A percentile compares a stretch with the other conserved stretches of the same genome.
Conservation (phyloP, 2,888 invertebrate species). For the Thecocarcelia acutangulata region DNA sequence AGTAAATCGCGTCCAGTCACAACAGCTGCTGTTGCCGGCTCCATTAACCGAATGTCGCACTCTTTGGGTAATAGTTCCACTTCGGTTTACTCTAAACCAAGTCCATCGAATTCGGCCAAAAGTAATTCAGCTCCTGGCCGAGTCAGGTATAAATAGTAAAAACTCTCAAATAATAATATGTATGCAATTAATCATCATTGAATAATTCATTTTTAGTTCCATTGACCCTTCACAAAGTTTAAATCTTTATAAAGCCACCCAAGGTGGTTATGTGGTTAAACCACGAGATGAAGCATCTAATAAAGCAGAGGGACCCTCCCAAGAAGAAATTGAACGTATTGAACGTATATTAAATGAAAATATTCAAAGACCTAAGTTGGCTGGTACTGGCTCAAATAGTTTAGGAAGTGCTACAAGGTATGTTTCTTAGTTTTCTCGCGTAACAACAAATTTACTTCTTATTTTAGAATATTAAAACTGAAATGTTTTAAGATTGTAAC, state of each 20-base stretch:
- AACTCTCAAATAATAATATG: neutral
- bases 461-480: neutral
- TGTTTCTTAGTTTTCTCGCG: conserved; percentile 54
- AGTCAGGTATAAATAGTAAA: conserved; percentile 75
- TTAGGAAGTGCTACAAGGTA: conserved; percentile 82
- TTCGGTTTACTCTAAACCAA: conserved; percentile 81
- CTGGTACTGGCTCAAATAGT: conserved; percentile 82
- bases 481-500: no score
- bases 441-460: conserved; percentile 3
- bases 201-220: conserved; percentile 74
- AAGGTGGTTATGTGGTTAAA: conserved; percentile 85
- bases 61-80: conserved; percentile 81
- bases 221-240: conserved; percentile 81
- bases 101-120: conserved; percentile 81
- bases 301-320: conserved; percentile 85
- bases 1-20: conserved; percentile 76
- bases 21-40: conserved; percentile 75
- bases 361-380: conserved; percentile 77
- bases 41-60: conserved; percentile 80
- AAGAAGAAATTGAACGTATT: conserved; percentile 84
- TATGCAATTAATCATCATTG: conserved; percentile 53
- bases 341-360: conserved; percentile 83
- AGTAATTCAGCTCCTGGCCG: conserved; percentile 82
- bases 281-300: conserved; percentile 86
- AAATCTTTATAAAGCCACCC: conserved; percentile 81